Percentiles rank a stretch among this genome's conserved stretches.
Evolutionary conservation across 1,140 invertebrate genomes (phyloP).

Genomic region (Drosophila eugracilis): DNA sequence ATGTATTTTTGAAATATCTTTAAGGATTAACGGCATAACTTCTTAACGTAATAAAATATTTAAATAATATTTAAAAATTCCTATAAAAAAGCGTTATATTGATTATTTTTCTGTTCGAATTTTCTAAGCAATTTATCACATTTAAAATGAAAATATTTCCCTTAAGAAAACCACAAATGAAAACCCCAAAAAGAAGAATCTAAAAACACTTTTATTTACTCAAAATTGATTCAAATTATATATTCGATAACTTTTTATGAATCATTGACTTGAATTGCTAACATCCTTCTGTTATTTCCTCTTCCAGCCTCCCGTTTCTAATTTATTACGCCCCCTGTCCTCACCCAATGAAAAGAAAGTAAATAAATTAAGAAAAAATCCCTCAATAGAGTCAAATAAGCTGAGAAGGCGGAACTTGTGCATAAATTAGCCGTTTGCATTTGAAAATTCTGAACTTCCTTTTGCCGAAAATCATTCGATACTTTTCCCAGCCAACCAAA

Average conservation of each 20-base stretch:
- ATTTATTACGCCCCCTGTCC: constrained; percentile 20
- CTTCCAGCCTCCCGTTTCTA: background rate
- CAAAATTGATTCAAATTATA: no score
- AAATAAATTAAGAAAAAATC: constrained; percentile 65
- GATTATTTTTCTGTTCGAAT: no score
- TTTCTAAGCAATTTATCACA: no score
- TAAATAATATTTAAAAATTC: no score
- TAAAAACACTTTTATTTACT: no score
- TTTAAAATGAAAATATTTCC: no score
- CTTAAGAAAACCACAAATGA: no score
- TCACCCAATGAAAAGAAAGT: constrained; percentile 51
- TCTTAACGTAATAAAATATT: no score
- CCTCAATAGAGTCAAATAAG: constrained; percentile 48
- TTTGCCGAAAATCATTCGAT: constrained; percentile 70
- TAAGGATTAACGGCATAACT: no score
- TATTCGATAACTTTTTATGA: background rate
- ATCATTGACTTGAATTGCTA: background rate
- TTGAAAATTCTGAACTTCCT: constrained; percentile 74
- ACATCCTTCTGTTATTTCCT: background rate
- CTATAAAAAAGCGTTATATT: no score
- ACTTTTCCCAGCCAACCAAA: constrained; percentile 63
- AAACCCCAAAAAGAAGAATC: no score
- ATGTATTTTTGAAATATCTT: no score
- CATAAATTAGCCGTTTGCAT: constrained; percentile 81
- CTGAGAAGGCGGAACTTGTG: constrained; percentile 71